Base-by-base conservation (phyloP, 1,140 invertebrate genomes). In the Drosophila ogumai region DNA sequence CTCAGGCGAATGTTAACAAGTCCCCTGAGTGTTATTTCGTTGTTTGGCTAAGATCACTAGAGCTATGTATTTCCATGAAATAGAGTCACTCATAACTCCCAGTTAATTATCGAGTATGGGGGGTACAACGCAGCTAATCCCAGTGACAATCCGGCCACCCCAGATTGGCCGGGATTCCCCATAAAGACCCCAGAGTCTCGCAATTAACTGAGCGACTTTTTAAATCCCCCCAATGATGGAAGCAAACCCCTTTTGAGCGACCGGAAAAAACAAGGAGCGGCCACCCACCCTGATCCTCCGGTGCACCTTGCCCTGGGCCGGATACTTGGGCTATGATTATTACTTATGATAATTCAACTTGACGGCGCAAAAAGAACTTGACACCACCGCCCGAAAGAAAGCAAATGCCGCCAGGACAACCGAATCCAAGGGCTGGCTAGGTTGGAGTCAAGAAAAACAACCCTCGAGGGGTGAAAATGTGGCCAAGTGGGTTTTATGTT, bases 281-380 rank as follows among this genome's bases (percentile, higher is more conserved):
- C 47, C 47, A 65, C 58, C 46, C 52, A 8, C 50, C 31, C 25
- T 28, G 17, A 49, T 49, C 38, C 41, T 19, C 43, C 19, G 28
- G 47, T 69, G 82, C 73, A 85, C 81, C 73, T 79, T 75, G 43
- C 55, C 57, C 49, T 46, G 8, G 22, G 32, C 60, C 63, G 74
- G 74, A 61, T 71, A 63, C 64, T 77, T 63, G 81, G 73, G 60
- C 77, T 88, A 90, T 85, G 85, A 88, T 88, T 90, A 88, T 88
- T 87, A 87, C 85, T 87, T 87, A 87, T 87, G 85, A 87, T 87
- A 87, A 87, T 87, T 87, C 77, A 68, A 81, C 64, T 90, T 90
- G 81, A 64, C 81, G 81, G 67, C 84, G 80, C 76, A 90, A 79
- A 90, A 90, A 81, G 81, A 77, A 77, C 74, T 87, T 87, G 85